A percentile compares a stretch with the other conserved stretches of the same genome.
phyloP scores from a whole-genome alignment of 2,113 vertebrate species.

The Donacobius atricapilla region DNA sequence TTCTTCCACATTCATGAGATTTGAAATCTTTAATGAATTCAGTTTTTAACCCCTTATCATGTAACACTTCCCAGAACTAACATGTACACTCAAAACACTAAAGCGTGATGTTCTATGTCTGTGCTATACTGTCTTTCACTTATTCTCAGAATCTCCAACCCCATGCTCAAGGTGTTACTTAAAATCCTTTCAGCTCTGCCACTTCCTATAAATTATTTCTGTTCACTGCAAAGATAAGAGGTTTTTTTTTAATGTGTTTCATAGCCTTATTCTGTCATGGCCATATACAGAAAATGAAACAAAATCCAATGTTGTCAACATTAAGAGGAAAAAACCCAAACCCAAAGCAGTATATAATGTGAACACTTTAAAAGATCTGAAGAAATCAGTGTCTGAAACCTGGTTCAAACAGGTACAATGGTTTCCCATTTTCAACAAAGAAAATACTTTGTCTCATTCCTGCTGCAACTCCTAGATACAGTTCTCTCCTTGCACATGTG shows the following conservation, averaged over 20 bases:
- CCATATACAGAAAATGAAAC: background rate
- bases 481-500: background rate
- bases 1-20: background rate
- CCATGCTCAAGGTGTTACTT: background rate
- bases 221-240: background rate
- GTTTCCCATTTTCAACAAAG: background rate
- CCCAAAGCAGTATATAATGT: background rate
- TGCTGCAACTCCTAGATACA: background rate
- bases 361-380: background rate
- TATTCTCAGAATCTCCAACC: background rate
- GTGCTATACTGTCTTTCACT: background rate
- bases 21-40: background rate
- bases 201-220: background rate
- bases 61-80: background rate
- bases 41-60: background rate
- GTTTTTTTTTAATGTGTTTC: background rate
- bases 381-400: background rate
- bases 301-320: background rate
- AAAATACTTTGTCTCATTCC: background rate
- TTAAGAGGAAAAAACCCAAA: background rate
- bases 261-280: background rate
- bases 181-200: background rate
- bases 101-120: background rate
- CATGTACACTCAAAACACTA: rapidly evolving
- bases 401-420: background rate